Evolutionary conservation across 2,888 invertebrate genomes (phyloP), one percentile per base, ranked within the genome.

Genomic region (Nymphalis urticae): DNA sequence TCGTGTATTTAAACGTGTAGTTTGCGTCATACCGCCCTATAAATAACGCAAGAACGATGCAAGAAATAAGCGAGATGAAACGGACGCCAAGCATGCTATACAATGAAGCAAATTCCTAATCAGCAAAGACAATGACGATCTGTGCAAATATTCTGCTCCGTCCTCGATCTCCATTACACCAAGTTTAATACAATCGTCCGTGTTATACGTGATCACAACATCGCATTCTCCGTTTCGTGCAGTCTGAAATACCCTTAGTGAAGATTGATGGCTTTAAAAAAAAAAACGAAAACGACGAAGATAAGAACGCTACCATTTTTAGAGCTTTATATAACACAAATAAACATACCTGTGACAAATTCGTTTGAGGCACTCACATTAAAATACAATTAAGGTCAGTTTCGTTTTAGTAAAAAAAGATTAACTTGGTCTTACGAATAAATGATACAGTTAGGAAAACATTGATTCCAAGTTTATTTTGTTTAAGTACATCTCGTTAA

Each of bases 21-120:
- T 77, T 76, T 81, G 80, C 82, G 82, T 82, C 81, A 81, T 77
- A 73, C 48, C 56, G 60, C 67, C 69, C 79, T 81, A 82, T 80
- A 82, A 81, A 83, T 83, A 83, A 72, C 76, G 71, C 69, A 72
- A 73, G 75, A 75, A 65, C 68, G 73, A 72, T 75, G 70, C 73
- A 63, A 69, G 64, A 68, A 74, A 69, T 72, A 73, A 76, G 75
- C 77, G 72, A 75, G 67, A 73, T 75, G 71, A 64, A 73, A 67
- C 75, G 75, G 67, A 75, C 75, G 79, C 76, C 79, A 78, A 75
- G 13, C 73, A 64, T 74, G 75, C 71, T 69, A 61, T 71, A 76
- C 60, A 73, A 74, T 73, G 73, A 73, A 73, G 75, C 68, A 72
- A 75, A 78, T 77, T 76, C 76, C 75, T 71, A 63, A 47, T 54